Evolutionary conservation across 1,140 invertebrate species (phyloP).

Genomic region (Holcopasites calliopsidis): DNA sequence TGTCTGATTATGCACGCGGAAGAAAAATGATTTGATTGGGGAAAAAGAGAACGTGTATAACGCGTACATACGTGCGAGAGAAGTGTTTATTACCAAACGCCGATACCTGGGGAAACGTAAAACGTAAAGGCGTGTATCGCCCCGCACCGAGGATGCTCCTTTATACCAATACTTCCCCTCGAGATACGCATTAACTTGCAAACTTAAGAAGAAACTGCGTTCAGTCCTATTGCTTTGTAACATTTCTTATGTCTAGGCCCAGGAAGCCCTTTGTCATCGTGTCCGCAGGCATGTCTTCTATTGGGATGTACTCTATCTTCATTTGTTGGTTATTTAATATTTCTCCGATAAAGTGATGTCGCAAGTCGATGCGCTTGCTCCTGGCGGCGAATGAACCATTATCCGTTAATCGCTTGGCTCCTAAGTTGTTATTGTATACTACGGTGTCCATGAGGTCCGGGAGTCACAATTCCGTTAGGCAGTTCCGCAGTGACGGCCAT

Average conservation of each 20-base stretch:
- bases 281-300: neutral
- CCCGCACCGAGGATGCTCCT: no score
- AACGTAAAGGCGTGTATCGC: no score
- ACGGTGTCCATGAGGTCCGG: neutral
- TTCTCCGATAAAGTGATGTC: neutral
- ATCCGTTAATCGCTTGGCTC: neutral
- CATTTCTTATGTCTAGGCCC: neutral
- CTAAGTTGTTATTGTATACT: neutral
- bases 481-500: neutral
- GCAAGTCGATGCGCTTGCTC: constrained; percentile 1
- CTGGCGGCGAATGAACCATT: neutral
- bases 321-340: neutral
- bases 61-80: no score
- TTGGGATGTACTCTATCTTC: neutral
- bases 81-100: no score
- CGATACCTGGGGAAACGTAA: no score
- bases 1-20: no score
- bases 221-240: neutral
- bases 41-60: no score
- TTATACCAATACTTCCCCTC: neutral
- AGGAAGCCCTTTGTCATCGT: neutral
- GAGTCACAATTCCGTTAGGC: neutral
- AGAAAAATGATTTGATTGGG: no score
- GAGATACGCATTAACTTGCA: neutral
- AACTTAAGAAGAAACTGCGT: neutral